Conservation (phyloP, 2,797 vertebrate genomes). For the Streptopelia turtur region DNA sequence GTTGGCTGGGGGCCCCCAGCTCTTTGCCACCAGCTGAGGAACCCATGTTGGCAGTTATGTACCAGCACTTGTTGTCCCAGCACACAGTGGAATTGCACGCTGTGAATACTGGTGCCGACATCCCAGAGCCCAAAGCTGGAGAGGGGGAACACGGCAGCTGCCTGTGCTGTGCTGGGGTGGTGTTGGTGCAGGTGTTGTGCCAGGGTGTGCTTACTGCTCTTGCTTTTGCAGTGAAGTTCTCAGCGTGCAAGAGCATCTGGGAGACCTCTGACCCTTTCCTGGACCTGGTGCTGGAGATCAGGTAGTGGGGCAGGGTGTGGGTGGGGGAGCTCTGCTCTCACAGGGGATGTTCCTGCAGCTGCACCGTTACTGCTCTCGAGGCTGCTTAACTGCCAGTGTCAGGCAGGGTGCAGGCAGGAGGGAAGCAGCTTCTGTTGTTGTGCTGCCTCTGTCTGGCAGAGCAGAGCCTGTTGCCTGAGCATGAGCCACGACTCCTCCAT, state of each 20-base stretch:
- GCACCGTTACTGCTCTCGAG: too few relatives aligned
- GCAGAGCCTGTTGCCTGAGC: fast-evolving
- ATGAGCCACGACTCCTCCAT: fast-evolving
- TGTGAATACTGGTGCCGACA: too few relatives aligned
- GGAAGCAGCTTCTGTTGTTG: background rate
- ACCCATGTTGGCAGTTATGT: background rate
- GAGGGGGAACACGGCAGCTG: too few relatives aligned
- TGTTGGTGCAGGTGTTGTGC: background rate
- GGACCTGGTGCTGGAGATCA: too few relatives aligned
- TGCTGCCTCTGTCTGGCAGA: background rate
- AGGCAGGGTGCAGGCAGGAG: background rate
- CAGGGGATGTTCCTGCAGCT: too few relatives aligned
- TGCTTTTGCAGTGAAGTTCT: constrained; percentile 88
- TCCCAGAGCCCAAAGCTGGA: background rate
- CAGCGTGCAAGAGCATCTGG: constrained; percentile 91
- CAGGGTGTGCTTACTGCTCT: background rate
- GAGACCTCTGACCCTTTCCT: constrained; percentile 79
- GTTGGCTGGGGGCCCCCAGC: background rate
- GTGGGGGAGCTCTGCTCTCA: too few relatives aligned
- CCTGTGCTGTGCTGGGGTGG: background rate
- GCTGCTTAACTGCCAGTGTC: too few relatives aligned
- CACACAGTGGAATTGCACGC: too few relatives aligned
- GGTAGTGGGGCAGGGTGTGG: too few relatives aligned
- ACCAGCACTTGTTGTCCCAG: background rate
- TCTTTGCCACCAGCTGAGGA: too few relatives aligned